phyloP scores from a whole-genome alignment of 2,797 vertebrate genomes.

The Ctenopoma multispine region DNA sequence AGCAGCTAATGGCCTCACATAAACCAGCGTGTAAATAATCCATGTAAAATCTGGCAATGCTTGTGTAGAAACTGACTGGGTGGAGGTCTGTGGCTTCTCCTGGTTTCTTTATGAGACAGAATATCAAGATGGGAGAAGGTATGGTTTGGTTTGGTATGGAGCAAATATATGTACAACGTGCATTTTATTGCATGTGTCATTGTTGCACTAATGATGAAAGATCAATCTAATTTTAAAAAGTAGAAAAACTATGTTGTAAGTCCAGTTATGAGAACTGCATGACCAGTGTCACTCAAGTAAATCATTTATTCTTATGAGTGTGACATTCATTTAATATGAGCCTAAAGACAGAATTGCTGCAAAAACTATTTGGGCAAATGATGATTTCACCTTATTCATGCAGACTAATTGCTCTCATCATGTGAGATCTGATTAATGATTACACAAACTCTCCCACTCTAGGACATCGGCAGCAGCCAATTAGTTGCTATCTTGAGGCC shows the following conservation, averaged over 20 bases:
- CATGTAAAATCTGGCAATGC: slow-evolving; percentile 57
- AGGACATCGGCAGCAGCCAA: slow-evolving; percentile 56
- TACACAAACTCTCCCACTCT: slow-evolving; percentile 27
- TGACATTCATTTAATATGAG: slow-evolving; percentile 9
- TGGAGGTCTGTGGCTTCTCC: slow-evolving; percentile 20
- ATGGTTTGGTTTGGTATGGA: too few species aligned
- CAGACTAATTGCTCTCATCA: slow-evolving; percentile 44
- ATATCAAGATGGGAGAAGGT: slow-evolving; percentile 6
- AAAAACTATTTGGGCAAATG: slow-evolving; percentile 18
- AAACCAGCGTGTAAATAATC: slow-evolving; percentile 70
- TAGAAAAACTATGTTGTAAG: not conserved
- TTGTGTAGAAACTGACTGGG: slow-evolving; percentile 21
- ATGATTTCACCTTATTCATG: slow-evolving; percentile 42
- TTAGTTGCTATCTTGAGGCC: slow-evolving; percentile 58
- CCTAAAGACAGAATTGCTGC: slow-evolving; percentile 4
- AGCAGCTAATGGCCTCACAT: slow-evolving; percentile 44
- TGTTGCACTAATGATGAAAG: too few species aligned
- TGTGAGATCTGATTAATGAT: slow-evolving; percentile 51
- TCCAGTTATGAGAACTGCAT: not conserved
- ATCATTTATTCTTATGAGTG: not conserved
- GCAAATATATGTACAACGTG: too few species aligned
- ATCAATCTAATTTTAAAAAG: too few species aligned
- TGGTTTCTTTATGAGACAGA: slow-evolving; percentile 8
- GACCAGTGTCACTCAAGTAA: not conserved
- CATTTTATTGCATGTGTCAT: too few species aligned